Conservation (phyloP, 2,888 invertebrate species). For the Epiperipatus broadwayi region DNA sequence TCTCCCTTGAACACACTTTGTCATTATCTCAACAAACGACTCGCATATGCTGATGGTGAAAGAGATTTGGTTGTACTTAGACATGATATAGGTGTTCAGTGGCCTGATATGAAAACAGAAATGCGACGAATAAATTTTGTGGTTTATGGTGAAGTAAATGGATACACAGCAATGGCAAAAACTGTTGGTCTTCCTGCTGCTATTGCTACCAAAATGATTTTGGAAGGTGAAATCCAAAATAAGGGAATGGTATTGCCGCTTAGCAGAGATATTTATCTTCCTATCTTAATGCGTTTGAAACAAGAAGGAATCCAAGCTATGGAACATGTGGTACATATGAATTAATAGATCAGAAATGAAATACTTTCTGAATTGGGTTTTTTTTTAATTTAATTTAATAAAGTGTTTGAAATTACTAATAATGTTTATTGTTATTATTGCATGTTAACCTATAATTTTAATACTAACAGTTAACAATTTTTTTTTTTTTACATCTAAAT, state of each 20-base stretch:
- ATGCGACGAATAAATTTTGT: constrained; percentile 55
- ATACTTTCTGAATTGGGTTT: too few species aligned
- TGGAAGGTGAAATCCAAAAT: constrained; percentile 94
- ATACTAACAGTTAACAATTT: too few species aligned
- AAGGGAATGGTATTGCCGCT: constrained; percentile 82
- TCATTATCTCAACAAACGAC: constrained; percentile 58
- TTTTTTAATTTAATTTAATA: too few species aligned
- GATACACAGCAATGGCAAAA: constrained; percentile 89
- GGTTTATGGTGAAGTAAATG: constrained; percentile 51
- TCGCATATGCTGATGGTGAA: constrained; percentile 60
- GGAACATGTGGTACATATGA: constrained; percentile 27
- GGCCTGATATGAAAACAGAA: constrained; percentile 55
- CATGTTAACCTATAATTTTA: too few species aligned
- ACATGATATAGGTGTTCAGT: constrained; percentile 75
- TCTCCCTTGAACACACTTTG: constrained; percentile 84
- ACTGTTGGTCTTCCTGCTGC: constrained; percentile 83
- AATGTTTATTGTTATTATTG: too few species aligned
- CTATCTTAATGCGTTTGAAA: constrained; percentile 66
- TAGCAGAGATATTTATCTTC: constrained; percentile 72
- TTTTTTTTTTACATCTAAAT: too few species aligned
- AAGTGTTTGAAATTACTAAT: too few species aligned
- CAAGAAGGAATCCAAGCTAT: constrained; percentile 57
- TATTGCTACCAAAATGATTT: constrained; percentile 89
- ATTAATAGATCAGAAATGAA: too few species aligned
- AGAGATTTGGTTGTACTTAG: constrained; percentile 81